These are phyloP conservation scores for Trissolcus japonicus DNA, from an alignment of 2,888 invertebrate genomes.

Conservation along the genomic window DNA sequence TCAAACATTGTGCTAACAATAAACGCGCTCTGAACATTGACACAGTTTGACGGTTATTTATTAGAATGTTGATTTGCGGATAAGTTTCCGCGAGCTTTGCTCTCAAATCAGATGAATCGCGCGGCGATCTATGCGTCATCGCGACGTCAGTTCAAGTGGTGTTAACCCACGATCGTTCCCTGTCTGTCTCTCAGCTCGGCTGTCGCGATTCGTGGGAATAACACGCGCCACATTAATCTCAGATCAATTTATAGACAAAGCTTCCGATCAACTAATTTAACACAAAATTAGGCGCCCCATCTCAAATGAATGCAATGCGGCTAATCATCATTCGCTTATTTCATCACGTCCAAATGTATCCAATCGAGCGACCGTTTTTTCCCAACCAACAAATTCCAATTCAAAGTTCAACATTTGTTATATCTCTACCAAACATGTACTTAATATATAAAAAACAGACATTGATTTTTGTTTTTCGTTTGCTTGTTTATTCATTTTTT, in stretches of 20 bases:
- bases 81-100: slow-evolving; percentile 30
- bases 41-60: slow-evolving; percentile 46
- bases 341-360: slow-evolving; percentile 33
- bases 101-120: slow-evolving; percentile 70
- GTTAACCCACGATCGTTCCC: slow-evolving; percentile 69
- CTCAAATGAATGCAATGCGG: slow-evolving; percentile 35
- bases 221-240: slow-evolving; percentile 55
- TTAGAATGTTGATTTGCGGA: slow-evolving; percentile 46
- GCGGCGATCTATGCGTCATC: slow-evolving; percentile 62
- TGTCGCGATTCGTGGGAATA: slow-evolving; percentile 71
- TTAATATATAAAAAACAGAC: too few species aligned
- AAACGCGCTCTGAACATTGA: slow-evolving; percentile 45
- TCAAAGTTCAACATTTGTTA: background rate
- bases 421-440: too few species aligned
- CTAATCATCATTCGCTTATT: slow-evolving; percentile 19
- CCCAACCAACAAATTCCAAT: background rate
- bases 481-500: too few species aligned
- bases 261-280: slow-evolving; percentile 50
- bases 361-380: slow-evolving; percentile 15
- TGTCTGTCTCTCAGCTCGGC: slow-evolving; percentile 61
- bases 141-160: slow-evolving; percentile 74
- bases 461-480: too few species aligned
- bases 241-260: slow-evolving; percentile 46
- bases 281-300: slow-evolving; percentile 44
- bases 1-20: slow-evolving; percentile 36